These are phyloP conservation scores for Apogon talboti DNA, from an alignment of 2,797 vertebrate species.

Conservation along the genomic window DNA sequence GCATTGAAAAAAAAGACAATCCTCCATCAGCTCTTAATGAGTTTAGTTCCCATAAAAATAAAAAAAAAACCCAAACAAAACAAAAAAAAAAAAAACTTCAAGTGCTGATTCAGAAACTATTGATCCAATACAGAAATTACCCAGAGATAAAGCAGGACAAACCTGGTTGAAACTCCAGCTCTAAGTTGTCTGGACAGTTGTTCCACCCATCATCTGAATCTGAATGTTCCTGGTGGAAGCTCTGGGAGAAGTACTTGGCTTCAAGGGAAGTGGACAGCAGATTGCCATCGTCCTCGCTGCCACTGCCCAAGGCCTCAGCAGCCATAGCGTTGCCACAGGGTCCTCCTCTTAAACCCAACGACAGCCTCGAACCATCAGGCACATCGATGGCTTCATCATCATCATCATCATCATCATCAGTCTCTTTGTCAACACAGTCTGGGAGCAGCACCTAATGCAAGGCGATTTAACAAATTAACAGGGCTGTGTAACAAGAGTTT, in stretches of 20 bases:
- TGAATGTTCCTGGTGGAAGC: constrained; percentile 70
- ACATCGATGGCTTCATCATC: constrained; percentile 62
- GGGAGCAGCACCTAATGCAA: constrained; percentile 57
- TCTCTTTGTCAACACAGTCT: constrained; percentile 43
- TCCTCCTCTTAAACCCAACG: constrained; percentile 64
- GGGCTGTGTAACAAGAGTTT: not conserved
- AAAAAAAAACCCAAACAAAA: not conserved
- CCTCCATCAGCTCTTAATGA: too few species aligned
- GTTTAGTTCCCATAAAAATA: too few species aligned
- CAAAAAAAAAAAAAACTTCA: not conserved
- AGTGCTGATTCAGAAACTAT: not conserved
- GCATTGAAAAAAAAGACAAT: too few species aligned
- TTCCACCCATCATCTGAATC: constrained; percentile 78
- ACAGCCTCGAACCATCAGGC: constrained; percentile 59
- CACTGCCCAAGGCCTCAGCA: constrained; percentile 49
- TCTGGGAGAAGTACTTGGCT: constrained; percentile 86
- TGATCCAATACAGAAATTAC: not conserved
- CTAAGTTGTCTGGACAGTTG: constrained; percentile 67
- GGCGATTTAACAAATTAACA: not conserved
- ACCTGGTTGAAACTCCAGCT: constrained; percentile 79
- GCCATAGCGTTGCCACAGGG: constrained; percentile 63
- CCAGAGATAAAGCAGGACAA: not conserved
- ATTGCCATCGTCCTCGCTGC: constrained; percentile 61
- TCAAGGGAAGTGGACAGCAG: constrained; percentile 77
- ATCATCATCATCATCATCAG: constrained; percentile 2